These are phyloP conservation scores for Sinentomon sp. DNA, from an alignment of 2,888 invertebrate species.

Conservation along the genomic window DNA sequence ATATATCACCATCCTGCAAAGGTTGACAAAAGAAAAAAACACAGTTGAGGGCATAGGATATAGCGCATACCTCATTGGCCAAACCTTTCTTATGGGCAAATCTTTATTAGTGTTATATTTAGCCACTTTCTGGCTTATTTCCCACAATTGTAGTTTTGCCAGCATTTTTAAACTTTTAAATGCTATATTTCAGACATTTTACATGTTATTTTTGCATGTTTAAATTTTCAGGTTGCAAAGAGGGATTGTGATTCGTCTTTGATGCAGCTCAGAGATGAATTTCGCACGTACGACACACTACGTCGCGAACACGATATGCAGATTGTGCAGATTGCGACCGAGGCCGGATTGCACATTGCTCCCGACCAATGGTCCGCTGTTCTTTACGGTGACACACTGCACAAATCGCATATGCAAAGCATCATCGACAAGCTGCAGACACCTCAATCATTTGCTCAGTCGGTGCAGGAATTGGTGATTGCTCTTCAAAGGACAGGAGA, in stretches of 20 bases:
- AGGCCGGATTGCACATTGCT: slow-evolving; percentile 82
- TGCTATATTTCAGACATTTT: too few relatives aligned
- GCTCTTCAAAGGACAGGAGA: slow-evolving; percentile 69
- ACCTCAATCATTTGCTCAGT: slow-evolving; percentile 62
- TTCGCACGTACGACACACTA: slow-evolving; percentile 72
- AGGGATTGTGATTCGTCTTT: slow-evolving; percentile 85
- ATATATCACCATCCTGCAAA: too few relatives aligned
- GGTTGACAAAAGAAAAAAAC: too few relatives aligned
- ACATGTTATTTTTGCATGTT: too few relatives aligned
- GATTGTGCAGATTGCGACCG: slow-evolving; percentile 92
- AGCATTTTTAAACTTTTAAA: too few relatives aligned
- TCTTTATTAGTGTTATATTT: too few relatives aligned
- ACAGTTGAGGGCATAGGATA: too few relatives aligned
- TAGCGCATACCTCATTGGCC: too few relatives aligned
- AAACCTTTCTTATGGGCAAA: too few relatives aligned
- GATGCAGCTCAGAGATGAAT: slow-evolving; percentile 94
- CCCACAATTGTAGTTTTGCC: too few relatives aligned
- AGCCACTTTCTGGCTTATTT: too few relatives aligned
- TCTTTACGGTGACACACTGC: slow-evolving; percentile 76
- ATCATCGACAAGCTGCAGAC: slow-evolving; percentile 74
- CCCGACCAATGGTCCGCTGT: slow-evolving; percentile 96
- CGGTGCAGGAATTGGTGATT: slow-evolving; percentile 68
- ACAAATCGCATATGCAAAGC: slow-evolving; percentile 94
- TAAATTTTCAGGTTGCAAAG: slow-evolving; percentile 46
- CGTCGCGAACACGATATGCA: slow-evolving; percentile 91